phyloP scores from a whole-genome alignment of 1,140 invertebrate genomes.

The Eurosta solidaginis region DNA sequence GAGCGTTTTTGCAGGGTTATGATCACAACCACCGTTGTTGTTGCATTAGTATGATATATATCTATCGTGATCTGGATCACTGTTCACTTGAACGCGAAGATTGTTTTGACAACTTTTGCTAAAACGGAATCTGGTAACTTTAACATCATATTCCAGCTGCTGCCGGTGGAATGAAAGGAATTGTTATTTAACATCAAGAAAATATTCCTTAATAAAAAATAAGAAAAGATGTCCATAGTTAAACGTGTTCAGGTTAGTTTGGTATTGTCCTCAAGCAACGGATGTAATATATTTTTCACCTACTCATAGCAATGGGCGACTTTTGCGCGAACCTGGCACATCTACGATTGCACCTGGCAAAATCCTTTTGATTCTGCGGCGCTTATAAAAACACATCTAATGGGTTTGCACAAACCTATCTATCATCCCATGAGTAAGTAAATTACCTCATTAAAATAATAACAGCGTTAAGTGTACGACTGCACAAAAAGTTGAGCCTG shows the following conservation, averaged over 20 bases:
- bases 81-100: too few species aligned
- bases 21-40: too few species aligned
- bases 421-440: slow-evolving; percentile 83
- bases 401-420: slow-evolving; percentile 89
- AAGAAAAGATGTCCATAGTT: slow-evolving; percentile 52
- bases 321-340: slow-evolving; percentile 89
- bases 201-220: slow-evolving; percentile 36
- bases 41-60: too few species aligned
- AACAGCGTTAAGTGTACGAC: too few species aligned
- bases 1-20: too few species aligned
- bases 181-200: slow-evolving; percentile 34
- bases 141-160: background rate
- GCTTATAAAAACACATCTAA: slow-evolving; percentile 77
- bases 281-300: background rate
- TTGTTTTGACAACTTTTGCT: too few species aligned
- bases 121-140: too few species aligned
- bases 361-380: slow-evolving; percentile 85
- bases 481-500: too few species aligned
- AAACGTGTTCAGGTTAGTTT: slow-evolving; percentile 58
- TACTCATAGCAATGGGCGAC: slow-evolving; percentile 89
- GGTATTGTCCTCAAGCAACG: background rate
- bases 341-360: slow-evolving; percentile 95
- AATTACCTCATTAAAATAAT: too few species aligned
- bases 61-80: too few species aligned
- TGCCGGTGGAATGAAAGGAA: background rate